Base-by-base conservation (phyloP, 2,797 vertebrate genomes). In the Basileuterus tristriatus region DNA sequence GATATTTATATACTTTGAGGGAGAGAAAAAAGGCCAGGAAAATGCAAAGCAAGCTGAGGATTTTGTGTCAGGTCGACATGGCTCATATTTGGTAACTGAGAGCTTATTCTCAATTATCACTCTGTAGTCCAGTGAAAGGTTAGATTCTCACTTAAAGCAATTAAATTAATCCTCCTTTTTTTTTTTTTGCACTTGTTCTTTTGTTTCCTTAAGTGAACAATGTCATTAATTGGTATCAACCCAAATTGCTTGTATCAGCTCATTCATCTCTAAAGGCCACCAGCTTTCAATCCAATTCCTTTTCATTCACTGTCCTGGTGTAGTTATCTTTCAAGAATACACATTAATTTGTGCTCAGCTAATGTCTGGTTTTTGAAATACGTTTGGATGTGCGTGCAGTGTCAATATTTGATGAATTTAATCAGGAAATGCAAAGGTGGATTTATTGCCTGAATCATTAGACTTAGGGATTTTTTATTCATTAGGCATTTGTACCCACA, bases 381-480 rank as follows among this genome's bases (percentile, higher is more conserved):
- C 29, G 26, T 69, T 89, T 92, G 43, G 29, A 41, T 41, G 15
- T 64, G 12, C 76, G 46, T 32, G 27, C 37, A 68, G 44, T 85
- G 75, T 83, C 91, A 91, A 71, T 68, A 30, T 94, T 95, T 96
- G 82, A 82, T 83, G 15, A 95, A 85, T 92, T 91, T 87, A 83
- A 91, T 87, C 71, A 83, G 68, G 79, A 91, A 93, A 83, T 87
- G n/a, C 32, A 89, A 83, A 94, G 75, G 59, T 26, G 20, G 32
- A 77, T 94, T 89, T 91, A 87, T 52, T 90, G 55, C 36, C 60
- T 72, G 41, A 81, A 59, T 72, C 43, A 76, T 76, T 82, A 67
- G 11, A 37, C 7, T 47, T 46, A 22, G 34, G 16, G 37, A 15
- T 69, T 63, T 80, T 79, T 77, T 64, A 63, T 72, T 50, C 22